Percentiles rank a stretch among this genome's conserved stretches.
Conservation (phyloP, 1,140 invertebrate genomes). For the Caerostris darwini region DNA sequence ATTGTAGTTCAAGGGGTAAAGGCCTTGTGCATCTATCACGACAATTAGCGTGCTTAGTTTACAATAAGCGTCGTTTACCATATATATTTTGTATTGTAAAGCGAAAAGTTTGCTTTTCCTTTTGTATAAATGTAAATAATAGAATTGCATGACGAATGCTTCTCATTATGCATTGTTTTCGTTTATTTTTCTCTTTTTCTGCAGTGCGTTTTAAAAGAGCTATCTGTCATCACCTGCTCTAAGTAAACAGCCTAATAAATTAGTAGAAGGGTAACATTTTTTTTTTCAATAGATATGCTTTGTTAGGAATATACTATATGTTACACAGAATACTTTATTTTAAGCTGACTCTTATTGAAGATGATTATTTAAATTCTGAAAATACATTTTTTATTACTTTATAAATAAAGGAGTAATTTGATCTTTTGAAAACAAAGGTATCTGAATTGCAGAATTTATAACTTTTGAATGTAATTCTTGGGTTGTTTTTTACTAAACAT, state of each 20-base stretch:
- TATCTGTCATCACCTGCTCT: neutral
- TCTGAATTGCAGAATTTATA: no score
- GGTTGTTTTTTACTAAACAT: no score
- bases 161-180: neutral
- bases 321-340: no score
- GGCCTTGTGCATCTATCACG: neutral
- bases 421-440: no score
- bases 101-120: neutral
- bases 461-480: no score
- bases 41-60: neutral
- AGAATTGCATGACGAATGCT: neutral
- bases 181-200: neutral
- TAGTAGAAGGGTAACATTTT: neutral
- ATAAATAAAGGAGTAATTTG: no score
- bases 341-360: no score
- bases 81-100: neutral
- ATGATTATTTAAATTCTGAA: no score
- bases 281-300: no score
- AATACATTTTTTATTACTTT: no score
- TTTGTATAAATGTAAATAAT: neutral
- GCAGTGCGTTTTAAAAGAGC: neutral
- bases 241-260: neutral
- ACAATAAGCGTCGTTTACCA: neutral
- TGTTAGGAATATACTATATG: no score
- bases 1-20: neutral